Base-by-base conservation (phyloP, 2,888 invertebrate species). In the Chrysolina americana region DNA sequence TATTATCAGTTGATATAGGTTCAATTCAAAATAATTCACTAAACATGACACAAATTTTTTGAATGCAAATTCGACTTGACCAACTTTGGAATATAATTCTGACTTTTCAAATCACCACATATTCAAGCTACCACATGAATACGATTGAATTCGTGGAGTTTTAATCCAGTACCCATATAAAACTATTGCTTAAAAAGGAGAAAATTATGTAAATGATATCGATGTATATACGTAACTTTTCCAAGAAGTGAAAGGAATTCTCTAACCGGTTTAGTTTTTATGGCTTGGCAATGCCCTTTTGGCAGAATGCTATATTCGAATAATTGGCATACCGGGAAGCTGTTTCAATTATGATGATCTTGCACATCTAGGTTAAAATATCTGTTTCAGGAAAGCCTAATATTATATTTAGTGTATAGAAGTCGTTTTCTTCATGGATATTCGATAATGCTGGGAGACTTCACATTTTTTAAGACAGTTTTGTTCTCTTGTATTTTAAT, bases 181-280 rank as follows among this genome's bases (percentile, higher is more conserved):
- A 71, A 74, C 74, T 74, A 72, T 75, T 63, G 75, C 70, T 50
- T 75, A 50, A 75, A 63, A 75, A 75, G 71, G 71, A 72, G 72
- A 72, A 75, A 75, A 75, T 75, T 75, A 75, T 75, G 75, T 62
- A 65, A 75, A 75, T 75, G 11, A 47, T 65, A 73, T 73, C 48
- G 73, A 75, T 59, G 53, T 17, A 53, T 53, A 53, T 53, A 19
- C 53, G 53, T 53, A 53, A 53, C 19, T 53, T 53, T 13, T 73
- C 44, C 69, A 69, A 73, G 73, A 73, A 73, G 73, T 73, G 73
- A 73, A 73, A 73, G 73, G 73, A 73, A 69, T 69, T 69, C 48
- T 53, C 53, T 59, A 65, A 69, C 53, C 59, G 65, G 56, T 59
- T 69, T 68, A 65, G 73, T 68, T 69, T 59, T 36, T 53, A 53